These are phyloP conservation scores for Decapterus maruadsi DNA, from an alignment of 2,797 vertebrate species.

Conservation along the genomic window DNA sequence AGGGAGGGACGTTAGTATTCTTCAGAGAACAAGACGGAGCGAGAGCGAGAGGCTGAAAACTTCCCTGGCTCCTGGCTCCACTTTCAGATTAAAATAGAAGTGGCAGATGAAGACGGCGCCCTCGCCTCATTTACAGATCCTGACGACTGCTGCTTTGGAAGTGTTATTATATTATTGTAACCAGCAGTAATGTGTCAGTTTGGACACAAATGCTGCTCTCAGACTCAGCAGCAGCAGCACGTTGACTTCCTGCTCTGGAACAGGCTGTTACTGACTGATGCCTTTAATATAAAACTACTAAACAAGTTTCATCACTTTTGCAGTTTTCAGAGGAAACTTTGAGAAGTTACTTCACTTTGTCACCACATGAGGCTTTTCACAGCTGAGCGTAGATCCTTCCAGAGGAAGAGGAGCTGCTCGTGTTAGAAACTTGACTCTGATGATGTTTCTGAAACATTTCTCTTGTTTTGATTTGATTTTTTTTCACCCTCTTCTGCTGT, in stretches of 20 bases:
- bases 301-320: background rate
- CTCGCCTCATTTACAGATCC: background rate
- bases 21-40: background rate
- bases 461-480: slow-evolving; percentile 1
- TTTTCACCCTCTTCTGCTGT: background rate
- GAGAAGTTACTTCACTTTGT: background rate
- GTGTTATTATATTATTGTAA: background rate
- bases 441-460: slow-evolving; percentile 2
- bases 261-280: slow-evolving; percentile 33
- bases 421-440: background rate
- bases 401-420: background rate
- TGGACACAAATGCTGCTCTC: background rate
- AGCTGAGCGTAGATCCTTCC: slow-evolving; percentile 3
- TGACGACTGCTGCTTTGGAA: background rate
- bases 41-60: slow-evolving; percentile 1
- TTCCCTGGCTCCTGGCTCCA: background rate
- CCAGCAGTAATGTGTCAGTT: background rate
- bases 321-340: background rate
- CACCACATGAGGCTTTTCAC: background rate
- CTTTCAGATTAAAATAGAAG: background rate
- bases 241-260: background rate
- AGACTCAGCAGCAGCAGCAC: background rate
- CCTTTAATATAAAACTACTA: slow-evolving; percentile 36
- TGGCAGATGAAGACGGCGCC: too few species aligned
- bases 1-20: slow-evolving; percentile 32